Evolutionary conservation across 2,113 vertebrate genomes (phyloP).

Genomic region (Rhinichthys klamathensis): DNA sequence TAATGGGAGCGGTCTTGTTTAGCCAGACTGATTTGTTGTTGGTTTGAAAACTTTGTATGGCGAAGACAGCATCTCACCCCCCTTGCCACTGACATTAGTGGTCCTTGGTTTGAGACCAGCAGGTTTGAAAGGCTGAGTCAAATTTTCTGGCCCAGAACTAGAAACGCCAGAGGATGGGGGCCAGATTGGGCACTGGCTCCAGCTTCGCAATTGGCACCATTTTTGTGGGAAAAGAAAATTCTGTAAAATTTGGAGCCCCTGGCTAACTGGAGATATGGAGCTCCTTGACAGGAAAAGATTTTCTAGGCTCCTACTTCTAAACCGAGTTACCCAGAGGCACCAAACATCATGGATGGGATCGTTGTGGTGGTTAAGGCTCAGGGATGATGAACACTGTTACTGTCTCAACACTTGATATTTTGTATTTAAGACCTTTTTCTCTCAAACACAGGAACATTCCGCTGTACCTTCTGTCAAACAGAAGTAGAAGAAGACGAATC

Average conservation of each 20-base stretch:
- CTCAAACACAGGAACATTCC: slow-evolving; percentile 84
- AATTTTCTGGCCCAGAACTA: background rate
- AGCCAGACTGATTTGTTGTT: background rate
- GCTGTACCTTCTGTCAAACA: slow-evolving; percentile 94
- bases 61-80: background rate
- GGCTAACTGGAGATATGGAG: background rate
- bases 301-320: background rate
- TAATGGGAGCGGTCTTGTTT: background rate
- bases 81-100: background rate
- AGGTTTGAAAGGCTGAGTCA: background rate
- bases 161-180: background rate
- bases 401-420: background rate
- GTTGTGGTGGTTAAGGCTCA: background rate
- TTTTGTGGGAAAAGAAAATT: slow-evolving; percentile 11
- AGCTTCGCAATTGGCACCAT: background rate
- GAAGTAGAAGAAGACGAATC: slow-evolving; percentile 98
- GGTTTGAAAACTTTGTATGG: background rate
- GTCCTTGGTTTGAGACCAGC: background rate
- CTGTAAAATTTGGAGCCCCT: background rate
- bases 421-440: background rate
- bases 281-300: background rate
- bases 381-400: too few species aligned
- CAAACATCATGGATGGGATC: background rate
- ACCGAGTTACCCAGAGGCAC: background rate
- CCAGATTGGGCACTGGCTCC: background rate